phyloP scores from a whole-genome alignment of 2,888 invertebrate species.

The Cerceris rybyensis region DNA sequence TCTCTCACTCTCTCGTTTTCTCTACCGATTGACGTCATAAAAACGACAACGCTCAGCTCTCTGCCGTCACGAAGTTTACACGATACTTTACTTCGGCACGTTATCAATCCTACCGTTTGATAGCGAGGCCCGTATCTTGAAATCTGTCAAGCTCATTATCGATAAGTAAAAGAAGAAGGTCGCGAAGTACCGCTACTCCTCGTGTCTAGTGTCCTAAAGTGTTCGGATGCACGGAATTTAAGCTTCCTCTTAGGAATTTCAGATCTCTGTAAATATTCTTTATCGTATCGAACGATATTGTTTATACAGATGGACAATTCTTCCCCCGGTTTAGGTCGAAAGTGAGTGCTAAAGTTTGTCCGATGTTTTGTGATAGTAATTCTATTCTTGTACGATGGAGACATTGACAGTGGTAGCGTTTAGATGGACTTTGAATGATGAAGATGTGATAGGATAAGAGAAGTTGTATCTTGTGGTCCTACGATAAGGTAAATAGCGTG shows the following conservation, averaged over 20 bases:
- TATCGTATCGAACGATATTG: no score
- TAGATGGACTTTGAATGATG: no score
- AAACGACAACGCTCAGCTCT: conserved; percentile 29
- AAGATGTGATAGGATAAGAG: no score
- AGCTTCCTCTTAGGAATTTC: neutral
- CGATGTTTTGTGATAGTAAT: no score
- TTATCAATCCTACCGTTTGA: conserved; percentile 58
- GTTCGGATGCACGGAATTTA: neutral
- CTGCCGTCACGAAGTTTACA: conserved; percentile 58
- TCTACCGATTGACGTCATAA: conserved; percentile 57
- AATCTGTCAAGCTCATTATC: conserved; percentile 57
- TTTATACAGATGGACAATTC: no score
- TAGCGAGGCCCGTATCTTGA: conserved; percentile 56
- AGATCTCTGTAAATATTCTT: no score
- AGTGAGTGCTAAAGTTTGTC: no score
- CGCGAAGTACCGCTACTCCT: conserved; percentile 9
- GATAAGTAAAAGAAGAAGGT: conserved; percentile 31
- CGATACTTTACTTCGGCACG: conserved; percentile 64
- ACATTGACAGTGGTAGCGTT: no score
- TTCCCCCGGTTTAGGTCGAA: no score
- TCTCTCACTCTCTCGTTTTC: neutral
- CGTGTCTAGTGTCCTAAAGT: neutral
- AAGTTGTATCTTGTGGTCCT: no score
- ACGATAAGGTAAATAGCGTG: no score
- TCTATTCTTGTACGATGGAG: no score